These are phyloP conservation scores for Pinctada fucata DNA, from an alignment of 2,888 invertebrate genomes.

Conservation along the genomic window DNA sequence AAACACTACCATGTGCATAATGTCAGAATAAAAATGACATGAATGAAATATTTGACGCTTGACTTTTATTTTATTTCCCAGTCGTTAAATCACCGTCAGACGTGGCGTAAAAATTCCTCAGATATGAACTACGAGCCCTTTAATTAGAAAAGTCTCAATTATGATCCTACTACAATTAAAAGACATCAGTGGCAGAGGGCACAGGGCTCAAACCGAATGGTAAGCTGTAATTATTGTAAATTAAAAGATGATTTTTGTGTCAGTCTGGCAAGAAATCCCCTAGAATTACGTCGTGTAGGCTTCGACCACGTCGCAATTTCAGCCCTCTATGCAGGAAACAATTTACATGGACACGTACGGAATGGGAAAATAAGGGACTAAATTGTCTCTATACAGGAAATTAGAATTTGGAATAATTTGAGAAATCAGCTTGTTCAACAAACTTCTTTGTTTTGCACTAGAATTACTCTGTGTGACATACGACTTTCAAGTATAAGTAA, in stretches of 20 bases:
- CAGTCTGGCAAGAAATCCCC: constrained; percentile 18
- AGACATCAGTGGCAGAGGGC: constrained; percentile 25
- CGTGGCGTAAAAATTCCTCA: not conserved
- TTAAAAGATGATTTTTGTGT: constrained; percentile 37
- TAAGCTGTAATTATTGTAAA: constrained; percentile 29
- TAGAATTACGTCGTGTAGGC: constrained; percentile 14
- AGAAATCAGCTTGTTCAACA: constrained; percentile 26
- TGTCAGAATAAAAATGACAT: constrained; percentile 15
- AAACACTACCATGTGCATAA: not conserved
- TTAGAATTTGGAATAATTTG: constrained; percentile 33
- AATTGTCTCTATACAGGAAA: constrained; percentile 21
- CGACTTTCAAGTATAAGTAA: too few relatives aligned
- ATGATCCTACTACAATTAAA: not conserved
- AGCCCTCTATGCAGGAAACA: constrained; percentile 19
- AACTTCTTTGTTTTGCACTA: not conserved
- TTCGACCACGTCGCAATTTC: constrained; percentile 1
- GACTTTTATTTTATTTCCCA: constrained; percentile 12
- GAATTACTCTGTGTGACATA: too few relatives aligned
- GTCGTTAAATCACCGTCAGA: not conserved
- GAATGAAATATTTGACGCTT: constrained; percentile 16
- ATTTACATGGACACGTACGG: constrained; percentile 24
- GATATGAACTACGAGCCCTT: constrained; percentile 7
- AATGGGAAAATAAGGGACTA: constrained; percentile 17
- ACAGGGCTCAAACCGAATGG: constrained; percentile 17
- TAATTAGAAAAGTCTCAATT: not conserved